Conservation (phyloP, 2,888 invertebrate genomes). For the Drosophila mimica region DNA sequence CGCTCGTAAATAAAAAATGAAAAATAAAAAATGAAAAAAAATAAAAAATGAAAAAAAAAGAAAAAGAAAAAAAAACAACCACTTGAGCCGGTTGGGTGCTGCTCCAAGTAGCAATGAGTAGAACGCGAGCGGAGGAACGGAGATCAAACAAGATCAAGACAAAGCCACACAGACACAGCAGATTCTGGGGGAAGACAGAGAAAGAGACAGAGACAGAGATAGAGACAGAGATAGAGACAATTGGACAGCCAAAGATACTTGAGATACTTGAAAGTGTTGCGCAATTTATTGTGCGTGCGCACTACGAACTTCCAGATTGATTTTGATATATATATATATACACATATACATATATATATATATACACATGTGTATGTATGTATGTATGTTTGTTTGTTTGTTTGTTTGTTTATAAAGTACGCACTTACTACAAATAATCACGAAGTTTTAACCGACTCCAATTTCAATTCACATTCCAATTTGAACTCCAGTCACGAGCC, state of each 20-base stretch:
- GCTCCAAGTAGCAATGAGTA: neutral
- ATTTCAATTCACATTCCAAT: constrained; percentile 1
- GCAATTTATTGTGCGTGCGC: constrained; percentile 65
- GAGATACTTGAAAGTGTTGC: constrained; percentile 48
- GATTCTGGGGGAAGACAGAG: neutral
- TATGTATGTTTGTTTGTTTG: neutral
- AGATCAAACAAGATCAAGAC: constrained; percentile 1
- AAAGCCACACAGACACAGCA: neutral
- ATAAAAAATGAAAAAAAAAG: neutral
- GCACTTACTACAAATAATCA: neutral
- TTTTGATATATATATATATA: neutral
- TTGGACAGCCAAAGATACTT: constrained; percentile 1
- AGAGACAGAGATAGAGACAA: neutral
- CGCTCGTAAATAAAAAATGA: constrained; percentile 1
- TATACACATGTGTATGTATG: neutral
- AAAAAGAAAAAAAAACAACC: neutral
- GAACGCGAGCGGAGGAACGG: neutral
- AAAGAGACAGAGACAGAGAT: neutral
- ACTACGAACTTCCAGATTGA: constrained; percentile 22
- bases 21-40: neutral
- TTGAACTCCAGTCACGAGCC: neutral
- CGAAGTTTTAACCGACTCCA: neutral
- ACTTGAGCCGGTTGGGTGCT: neutral
- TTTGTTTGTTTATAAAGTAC: neutral
- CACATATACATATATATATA: neutral